Base-by-base conservation (phyloP, 2,888 invertebrate genomes). In the Eustalomyia histrio region DNA sequence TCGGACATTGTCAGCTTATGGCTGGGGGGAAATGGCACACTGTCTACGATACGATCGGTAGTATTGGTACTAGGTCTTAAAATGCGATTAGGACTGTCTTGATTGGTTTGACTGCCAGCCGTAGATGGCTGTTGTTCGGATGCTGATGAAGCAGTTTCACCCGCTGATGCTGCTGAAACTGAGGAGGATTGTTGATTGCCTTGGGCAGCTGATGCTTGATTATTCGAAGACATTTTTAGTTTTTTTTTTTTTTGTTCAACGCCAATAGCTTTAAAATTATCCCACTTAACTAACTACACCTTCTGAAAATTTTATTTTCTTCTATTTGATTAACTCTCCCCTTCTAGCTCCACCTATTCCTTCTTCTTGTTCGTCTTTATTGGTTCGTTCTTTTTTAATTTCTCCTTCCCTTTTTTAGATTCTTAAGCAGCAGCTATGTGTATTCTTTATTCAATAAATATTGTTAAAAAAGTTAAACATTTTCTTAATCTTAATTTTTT, bases 1-100 rank as follows among this genome's bases (percentile, higher is more conserved):
- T 99, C 99, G 88, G 96, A 94, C 91, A 95, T 94, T 88, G 97
- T 97, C 91, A 99, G 93, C 92, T 98, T 97, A 92, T 97, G 97
- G 92, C 96, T 97, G 90, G 98, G 98, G 91, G 99, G 99, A 93
- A 99, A 98, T 92, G 97, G 97, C 90, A 99, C 99, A 94, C 97
- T 86, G 68, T 87, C 87, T 68, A 87, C 82, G 67, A 86, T 84
- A 64, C 87, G 86, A 82, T 86, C 86, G 74, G 85, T 86, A 76
- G 87, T 86, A 58, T 83, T 84, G 52, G 65, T 82, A 83, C 73
- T 84, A 83, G 83, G 83, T 84, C 83, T 80, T 63, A 86, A 82
- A 85, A 83, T 71, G 50, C 78, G 78, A 53, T 78, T 78, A n/a
- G 81, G 81, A 43, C 86, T 87, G 84, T 87, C 87, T 85, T 85